Percentiles rank a stretch among this genome's conserved stretches.
These are phyloP conservation scores for Oscheius sp. DNA, from an alignment of 2,888 invertebrate genomes.

Conservation along the genomic window DNA sequence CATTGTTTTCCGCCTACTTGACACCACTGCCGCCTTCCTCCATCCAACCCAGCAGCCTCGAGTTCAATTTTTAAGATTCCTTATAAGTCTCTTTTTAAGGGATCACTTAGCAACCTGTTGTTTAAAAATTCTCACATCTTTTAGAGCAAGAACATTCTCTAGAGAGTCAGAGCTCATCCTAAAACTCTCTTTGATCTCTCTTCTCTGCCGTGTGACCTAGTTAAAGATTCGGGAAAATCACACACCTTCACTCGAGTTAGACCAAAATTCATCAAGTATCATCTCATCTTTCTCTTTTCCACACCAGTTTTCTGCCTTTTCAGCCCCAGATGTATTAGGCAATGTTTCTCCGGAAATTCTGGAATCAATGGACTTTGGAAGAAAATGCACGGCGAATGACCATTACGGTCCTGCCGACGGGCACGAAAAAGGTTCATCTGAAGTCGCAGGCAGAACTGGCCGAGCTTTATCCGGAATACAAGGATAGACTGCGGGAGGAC, in stretches of 20 bases:
- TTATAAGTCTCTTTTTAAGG: background rate
- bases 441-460: conserved; percentile 42
- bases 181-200: background rate
- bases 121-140: background rate
- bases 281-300: conserved; percentile 2
- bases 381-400: conserved; percentile 66
- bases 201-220: background rate
- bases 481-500: conserved; percentile 12
- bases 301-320: background rate
- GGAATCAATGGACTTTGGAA: conserved; percentile 70
- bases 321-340: conserved; percentile 20
- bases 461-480: conserved; percentile 52
- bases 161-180: background rate
- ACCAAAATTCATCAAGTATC: background rate
- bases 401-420: conserved; percentile 62
- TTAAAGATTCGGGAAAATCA: conserved; percentile 6
- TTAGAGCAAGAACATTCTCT: background rate
- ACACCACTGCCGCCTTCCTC: conserved; percentile 24
- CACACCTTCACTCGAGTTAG: conserved; percentile 12
- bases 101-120: background rate
- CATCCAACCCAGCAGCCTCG: conserved; percentile 15
- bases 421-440: conserved; percentile 63
- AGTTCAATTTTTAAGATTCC: conserved; percentile 13
- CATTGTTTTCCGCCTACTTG: conserved; percentile 37
- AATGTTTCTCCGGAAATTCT: conserved; percentile 70